phyloP scores from a whole-genome alignment of 2,888 invertebrate genomes.

The Iphiclides podalirius region DNA sequence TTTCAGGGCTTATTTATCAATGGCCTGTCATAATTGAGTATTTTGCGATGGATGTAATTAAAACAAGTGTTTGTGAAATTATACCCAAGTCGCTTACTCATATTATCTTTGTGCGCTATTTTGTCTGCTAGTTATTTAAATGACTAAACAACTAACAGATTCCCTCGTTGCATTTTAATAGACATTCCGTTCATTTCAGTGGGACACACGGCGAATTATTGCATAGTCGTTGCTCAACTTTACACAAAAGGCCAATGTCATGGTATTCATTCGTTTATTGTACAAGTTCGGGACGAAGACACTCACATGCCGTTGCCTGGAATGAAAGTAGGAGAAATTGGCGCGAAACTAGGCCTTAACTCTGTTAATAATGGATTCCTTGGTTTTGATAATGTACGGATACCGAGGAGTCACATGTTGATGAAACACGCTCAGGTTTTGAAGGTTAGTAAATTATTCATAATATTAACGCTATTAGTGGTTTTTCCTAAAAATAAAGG shows the following conservation, averaged over 20 bases:
- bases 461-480: too few species aligned
- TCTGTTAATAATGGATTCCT: slow-evolving; percentile 95
- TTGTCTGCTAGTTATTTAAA: too few species aligned
- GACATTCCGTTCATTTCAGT: too few species aligned
- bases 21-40: too few species aligned
- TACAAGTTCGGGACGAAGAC: slow-evolving; percentile 92
- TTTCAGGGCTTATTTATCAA: too few species aligned
- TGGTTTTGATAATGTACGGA: slow-evolving; percentile 90
- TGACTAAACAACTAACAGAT: too few species aligned
- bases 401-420: slow-evolving; percentile 92
- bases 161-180: too few species aligned
- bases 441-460: slow-evolving; percentile 54
- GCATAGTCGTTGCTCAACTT: slow-evolving; percentile 94
- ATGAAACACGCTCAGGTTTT: slow-evolving; percentile 95
- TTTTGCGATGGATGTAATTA: too few species aligned
- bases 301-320: slow-evolving; percentile 92
- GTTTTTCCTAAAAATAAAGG: too few species aligned
- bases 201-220: slow-evolving; percentile 95
- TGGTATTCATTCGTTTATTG: slow-evolving; percentile 95
- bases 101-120: too few species aligned
- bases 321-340: slow-evolving; percentile 96
- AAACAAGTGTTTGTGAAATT: too few species aligned
- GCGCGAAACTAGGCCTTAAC: slow-evolving; percentile 94
- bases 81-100: too few species aligned
- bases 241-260: slow-evolving; percentile 89